Evolutionary conservation across 2,797 vertebrate species (phyloP), one percentile per base, ranked within the genome.

Genomic region (Diceros bicornis): DNA sequence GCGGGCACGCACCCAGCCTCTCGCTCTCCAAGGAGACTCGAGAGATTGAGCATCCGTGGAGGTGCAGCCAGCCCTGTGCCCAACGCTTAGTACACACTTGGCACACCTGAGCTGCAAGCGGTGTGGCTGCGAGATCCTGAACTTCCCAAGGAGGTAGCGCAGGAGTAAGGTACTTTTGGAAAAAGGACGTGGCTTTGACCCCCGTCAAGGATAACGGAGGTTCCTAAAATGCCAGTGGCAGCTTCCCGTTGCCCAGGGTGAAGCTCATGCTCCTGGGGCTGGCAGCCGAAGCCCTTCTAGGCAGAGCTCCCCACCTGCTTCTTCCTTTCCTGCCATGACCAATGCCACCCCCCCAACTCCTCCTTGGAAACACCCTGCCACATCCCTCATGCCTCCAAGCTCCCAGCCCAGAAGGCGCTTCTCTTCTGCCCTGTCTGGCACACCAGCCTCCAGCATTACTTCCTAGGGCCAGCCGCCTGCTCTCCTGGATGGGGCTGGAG

Each of bases 11-110:
- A 34, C 18, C 18, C 62, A 90, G 93, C 29, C 57, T 21, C 74
- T 52, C 25, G 14, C 16, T 50, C 59, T 85, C 50, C 27, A 3
- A 50, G 50, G 69, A 57, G 44, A 50, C 68, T 34, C 0, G 0
- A 27, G n/a, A 64, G 21, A 41, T 11, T 11, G 78, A 57, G 25
- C 41, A 17, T n/a, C 61, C 0, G 0, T 44, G 78, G 61, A 32
- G 74, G 41, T 12, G 8, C 62, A 41, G 74, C 69, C 37, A 14
- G 71, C 61, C 44, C 68, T 44, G 64, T 34, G 32, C 52, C 29
- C 52, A 41, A 57, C 6, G 7, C 32, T 4, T 3, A 8, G 44
- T 4, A 1, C 6, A 5, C 21, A 82, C 16, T 16, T 0, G 0
- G 69, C 50, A 61, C 52, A 17, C 6, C 4, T 25, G 90, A 88